phyloP scores from a whole-genome alignment of 2,888 invertebrate species.

The Pasiphila rectangulata region DNA sequence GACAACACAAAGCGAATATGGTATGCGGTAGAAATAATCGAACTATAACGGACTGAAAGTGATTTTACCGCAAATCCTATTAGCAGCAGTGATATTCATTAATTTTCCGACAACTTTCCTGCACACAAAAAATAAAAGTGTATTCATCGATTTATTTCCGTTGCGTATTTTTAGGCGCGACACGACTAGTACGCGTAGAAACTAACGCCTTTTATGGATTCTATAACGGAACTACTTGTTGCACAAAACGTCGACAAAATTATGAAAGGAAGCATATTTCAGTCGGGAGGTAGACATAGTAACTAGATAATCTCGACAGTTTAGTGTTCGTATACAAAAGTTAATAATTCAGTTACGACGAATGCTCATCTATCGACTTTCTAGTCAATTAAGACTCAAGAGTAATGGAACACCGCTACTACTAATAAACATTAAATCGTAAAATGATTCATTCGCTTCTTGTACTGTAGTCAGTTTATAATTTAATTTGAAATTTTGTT shows the following conservation, averaged over 20 bases:
- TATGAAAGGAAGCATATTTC: background rate
- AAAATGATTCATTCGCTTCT: conserved; percentile 18
- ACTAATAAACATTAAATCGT: conserved; percentile 23
- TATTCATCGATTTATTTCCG: conserved; percentile 4
- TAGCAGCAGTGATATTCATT: conserved; percentile 5
- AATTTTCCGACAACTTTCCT: conserved; percentile 2
- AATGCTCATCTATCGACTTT: conserved; percentile 37
- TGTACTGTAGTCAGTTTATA: conserved; percentile 30
- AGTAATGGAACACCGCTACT: conserved; percentile 22
- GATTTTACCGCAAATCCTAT: conserved; percentile 18
- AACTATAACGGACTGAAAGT: background rate
- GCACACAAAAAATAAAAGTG: conserved; percentile 10
- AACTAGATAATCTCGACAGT: conserved; percentile 20
- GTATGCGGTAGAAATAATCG: conserved; percentile 14
- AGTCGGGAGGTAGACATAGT: too few species aligned
- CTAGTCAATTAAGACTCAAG: conserved; percentile 40
- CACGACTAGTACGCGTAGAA: background rate
- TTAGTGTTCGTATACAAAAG: conserved; percentile 26
- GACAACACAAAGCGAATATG: conserved; percentile 26
- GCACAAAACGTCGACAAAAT: background rate
- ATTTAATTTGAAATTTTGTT: conserved; percentile 20
- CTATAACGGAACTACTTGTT: conserved; percentile 1
- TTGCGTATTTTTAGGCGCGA: background rate
- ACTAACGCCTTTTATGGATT: background rate
- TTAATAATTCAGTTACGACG: conserved; percentile 30